These are phyloP conservation scores for Euspilapteryx auroguttella DNA, from an alignment of 2,888 invertebrate species.

Conservation along the genomic window DNA sequence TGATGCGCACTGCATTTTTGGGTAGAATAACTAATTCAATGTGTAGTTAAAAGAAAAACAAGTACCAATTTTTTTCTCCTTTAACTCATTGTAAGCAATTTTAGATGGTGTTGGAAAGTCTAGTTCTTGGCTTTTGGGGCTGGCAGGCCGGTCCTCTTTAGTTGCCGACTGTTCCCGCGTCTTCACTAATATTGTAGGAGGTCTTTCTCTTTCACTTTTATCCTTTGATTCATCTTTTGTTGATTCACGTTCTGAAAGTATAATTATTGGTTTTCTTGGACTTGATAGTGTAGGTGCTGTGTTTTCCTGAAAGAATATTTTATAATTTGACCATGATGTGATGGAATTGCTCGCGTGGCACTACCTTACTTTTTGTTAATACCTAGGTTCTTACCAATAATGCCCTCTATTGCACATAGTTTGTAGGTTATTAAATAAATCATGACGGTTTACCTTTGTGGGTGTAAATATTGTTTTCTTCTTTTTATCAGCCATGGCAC, in stretches of 20 bases:
- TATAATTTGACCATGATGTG: too few relatives aligned
- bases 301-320: conserved; percentile 22
- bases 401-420: too few relatives aligned
- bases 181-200: conserved; percentile 71
- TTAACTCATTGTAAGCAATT: conserved; percentile 55
- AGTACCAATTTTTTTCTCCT: conserved; percentile 38
- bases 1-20: too few relatives aligned
- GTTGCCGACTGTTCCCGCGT: conserved; percentile 61
- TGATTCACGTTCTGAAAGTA: conserved; percentile 49
- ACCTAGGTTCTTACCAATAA: too few relatives aligned
- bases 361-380: too few relatives aligned
- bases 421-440: too few relatives aligned
- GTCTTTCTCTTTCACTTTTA: conserved; percentile 47
- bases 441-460: too few relatives aligned
- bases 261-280: conserved; percentile 37
- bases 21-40: too few relatives aligned
- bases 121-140: conserved; percentile 57
- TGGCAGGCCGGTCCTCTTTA: conserved; percentile 61
- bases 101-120: conserved; percentile 36
- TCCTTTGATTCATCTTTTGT: conserved; percentile 33
- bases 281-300: too few relatives aligned
- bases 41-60: too few relatives aligned
- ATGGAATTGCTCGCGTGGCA: too few relatives aligned
- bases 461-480: too few relatives aligned
- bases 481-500: conserved; percentile 50